Conservation (phyloP, 2,113 vertebrate genomes). For the Perca schrenkii region DNA sequence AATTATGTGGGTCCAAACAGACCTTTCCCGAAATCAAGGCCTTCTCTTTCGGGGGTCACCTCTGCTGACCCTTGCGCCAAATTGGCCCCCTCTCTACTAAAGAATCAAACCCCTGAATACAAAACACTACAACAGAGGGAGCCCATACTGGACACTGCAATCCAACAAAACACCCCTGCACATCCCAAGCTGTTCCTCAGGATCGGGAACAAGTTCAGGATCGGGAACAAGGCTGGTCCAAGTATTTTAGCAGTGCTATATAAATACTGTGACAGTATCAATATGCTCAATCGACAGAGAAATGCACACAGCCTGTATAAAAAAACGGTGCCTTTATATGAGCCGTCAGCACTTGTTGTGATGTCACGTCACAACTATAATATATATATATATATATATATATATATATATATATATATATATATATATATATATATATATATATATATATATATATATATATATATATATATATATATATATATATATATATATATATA, state of each 20-base stretch:
- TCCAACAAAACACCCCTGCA: background rate
- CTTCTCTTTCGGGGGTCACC: constrained; percentile 54
- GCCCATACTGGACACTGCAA: background rate
- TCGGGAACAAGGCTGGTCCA: background rate
- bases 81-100: background rate
- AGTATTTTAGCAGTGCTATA: background rate
- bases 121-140: background rate
- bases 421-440: no score
- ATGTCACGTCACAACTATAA: no score
- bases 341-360: no score
- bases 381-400: no score
- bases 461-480: no score
- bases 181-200: background rate
- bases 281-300: no score
- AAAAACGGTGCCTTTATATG: no score
- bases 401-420: no score
- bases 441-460: no score
- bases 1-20: constrained; percentile 64
- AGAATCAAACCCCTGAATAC: constrained; percentile 10
- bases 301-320: no score
- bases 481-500: no score
- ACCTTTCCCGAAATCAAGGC: constrained; percentile 52
- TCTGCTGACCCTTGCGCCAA: constrained; percentile 32
- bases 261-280: no score
- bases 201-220: background rate